phyloP scores from a whole-genome alignment of 2,797 vertebrate species.

The Taenioides sp. region DNA sequence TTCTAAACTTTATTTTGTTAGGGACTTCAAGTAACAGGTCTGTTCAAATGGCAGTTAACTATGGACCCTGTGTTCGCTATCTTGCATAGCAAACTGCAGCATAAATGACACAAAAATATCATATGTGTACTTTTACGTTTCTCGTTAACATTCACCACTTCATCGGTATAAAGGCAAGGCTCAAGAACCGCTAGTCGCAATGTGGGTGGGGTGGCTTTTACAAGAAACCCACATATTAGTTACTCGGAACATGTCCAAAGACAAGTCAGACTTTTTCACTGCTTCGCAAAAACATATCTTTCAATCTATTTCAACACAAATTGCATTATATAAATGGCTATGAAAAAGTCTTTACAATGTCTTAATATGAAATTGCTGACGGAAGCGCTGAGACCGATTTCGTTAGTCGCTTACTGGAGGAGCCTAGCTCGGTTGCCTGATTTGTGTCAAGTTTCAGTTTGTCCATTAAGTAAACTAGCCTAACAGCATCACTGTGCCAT shows the following conservation, averaged over 20 bases:
- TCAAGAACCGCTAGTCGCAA: constrained; percentile 7
- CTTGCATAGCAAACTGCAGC: background rate
- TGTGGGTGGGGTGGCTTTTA: background rate
- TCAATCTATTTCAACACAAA: background rate
- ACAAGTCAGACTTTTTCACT: background rate
- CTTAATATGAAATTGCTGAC: background rate
- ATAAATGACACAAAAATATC: background rate
- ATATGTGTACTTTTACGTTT: background rate
- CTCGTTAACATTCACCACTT: background rate
- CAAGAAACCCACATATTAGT: background rate
- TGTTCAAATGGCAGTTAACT: background rate
- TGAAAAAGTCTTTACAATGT: background rate
- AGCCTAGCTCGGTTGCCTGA: background rate
- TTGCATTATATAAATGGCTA: background rate
- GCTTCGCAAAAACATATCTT: background rate
- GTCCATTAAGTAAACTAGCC: background rate
- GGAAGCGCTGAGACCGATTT: background rate
- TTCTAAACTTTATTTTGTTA: background rate
- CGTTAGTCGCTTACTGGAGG: background rate
- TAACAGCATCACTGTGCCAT: background rate
- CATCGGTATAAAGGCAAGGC: background rate
- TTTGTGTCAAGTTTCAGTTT: background rate
- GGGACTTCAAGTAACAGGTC: background rate
- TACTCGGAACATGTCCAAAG: background rate
- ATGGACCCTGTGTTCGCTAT: background rate